phyloP scores from a whole-genome alignment of 2,113 vertebrate genomes.

The Corythornis cristatus region DNA sequence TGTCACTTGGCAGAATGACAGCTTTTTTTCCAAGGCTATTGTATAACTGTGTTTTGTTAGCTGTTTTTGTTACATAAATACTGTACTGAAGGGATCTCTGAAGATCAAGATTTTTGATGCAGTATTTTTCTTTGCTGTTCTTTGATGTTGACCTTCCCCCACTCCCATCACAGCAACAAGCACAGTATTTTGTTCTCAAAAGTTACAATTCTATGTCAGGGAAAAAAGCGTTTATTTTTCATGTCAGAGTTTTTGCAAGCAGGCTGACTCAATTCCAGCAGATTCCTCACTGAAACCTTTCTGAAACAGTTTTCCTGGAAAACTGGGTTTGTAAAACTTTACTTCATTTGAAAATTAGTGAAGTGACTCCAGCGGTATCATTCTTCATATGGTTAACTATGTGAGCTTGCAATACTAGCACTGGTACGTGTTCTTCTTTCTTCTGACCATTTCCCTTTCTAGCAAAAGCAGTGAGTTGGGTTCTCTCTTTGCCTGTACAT shows the following conservation, averaged over 20 bases:
- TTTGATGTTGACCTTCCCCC: conserved; percentile 61
- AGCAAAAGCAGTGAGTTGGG: neutral
- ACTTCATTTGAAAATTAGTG: neutral
- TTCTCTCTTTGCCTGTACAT: neutral
- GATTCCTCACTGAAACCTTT: neutral
- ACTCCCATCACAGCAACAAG: neutral
- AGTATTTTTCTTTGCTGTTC: conserved; percentile 41
- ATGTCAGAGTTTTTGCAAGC: conserved; percentile 9
- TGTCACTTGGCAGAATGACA: conserved; percentile 60
- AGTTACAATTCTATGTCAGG: conserved; percentile 32
- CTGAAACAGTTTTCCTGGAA: neutral
- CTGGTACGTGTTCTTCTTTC: neutral
- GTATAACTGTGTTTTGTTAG: conserved; percentile 69
- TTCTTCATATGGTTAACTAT: neutral
- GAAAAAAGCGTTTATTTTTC: conserved; percentile 33
- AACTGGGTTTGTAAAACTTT: neutral
- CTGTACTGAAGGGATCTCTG: conserved; percentile 27
- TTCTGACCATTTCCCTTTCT: neutral
- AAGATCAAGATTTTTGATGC: conserved; percentile 56
- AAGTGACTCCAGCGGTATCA: neutral
- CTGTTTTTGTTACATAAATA: conserved; percentile 71
- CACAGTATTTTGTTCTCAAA: conserved; percentile 46
- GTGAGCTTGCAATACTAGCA: neutral
- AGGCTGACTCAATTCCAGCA: neutral
- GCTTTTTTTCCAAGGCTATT: conserved; percentile 19